These are phyloP conservation scores for Congeria kusceri DNA, from an alignment of 2,888 invertebrate genomes.

Conservation along the genomic window DNA sequence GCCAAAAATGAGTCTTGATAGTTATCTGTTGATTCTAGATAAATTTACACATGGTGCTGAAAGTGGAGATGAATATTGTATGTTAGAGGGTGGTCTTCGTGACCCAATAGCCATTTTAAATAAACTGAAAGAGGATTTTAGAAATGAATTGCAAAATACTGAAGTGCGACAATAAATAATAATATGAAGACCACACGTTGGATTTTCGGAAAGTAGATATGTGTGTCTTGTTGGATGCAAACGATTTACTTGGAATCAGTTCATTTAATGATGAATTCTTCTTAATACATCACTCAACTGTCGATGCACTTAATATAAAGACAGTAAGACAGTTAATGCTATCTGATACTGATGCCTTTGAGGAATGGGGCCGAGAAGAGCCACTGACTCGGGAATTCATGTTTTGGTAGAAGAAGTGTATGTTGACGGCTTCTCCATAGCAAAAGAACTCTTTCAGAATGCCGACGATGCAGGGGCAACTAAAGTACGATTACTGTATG, in stretches of 20 bases:
- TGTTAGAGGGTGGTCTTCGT: background rate
- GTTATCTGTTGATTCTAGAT: constrained; percentile 30
- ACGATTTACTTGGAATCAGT: too few relatives aligned
- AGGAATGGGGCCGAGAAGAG: constrained; percentile 78
- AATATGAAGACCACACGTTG: background rate
- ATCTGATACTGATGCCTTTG: constrained; percentile 64
- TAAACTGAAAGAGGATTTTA: too few relatives aligned
- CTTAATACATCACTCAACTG: constrained; percentile 68
- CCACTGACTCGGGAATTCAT: constrained; percentile 74
- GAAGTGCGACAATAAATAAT: too few relatives aligned
- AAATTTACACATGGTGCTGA: constrained; percentile 40
- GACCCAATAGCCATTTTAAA: too few relatives aligned
- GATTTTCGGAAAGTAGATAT: too few relatives aligned
- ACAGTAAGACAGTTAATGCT: constrained; percentile 75
- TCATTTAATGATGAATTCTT: constrained; percentile 61
- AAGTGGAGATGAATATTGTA: background rate
- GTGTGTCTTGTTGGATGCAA: too few relatives aligned
- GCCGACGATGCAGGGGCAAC: constrained; percentile 81
- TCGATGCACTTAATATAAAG: constrained; percentile 71
- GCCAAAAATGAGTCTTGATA: constrained; percentile 23
- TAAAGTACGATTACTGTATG: constrained; percentile 76
- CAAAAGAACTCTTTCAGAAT: constrained; percentile 82
- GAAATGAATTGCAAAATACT: too few relatives aligned
- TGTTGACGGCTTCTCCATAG: constrained; percentile 79
- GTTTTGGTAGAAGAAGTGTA: constrained; percentile 74